Evolutionary conservation across 2,888 invertebrate species (phyloP).

Genomic region (Sphaerophoria rueppellii): DNA sequence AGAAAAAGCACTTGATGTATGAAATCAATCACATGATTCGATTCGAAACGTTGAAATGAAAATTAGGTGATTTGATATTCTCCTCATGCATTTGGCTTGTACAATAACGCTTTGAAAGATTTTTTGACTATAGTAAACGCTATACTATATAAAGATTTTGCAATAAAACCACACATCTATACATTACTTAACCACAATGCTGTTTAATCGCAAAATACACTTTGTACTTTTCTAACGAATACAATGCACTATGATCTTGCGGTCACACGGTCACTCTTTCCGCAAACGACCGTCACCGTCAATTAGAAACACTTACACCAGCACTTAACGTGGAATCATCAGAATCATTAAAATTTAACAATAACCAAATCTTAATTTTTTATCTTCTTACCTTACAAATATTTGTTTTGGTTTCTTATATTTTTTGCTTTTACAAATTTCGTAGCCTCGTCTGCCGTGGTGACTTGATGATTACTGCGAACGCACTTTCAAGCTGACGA

Average conservation of each 20-base stretch:
- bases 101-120: conserved; percentile 9
- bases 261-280: conserved; percentile 62
- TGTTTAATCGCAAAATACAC: conserved; percentile 16
- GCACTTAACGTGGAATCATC: background rate
- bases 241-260: conserved; percentile 49
- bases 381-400: conserved; percentile 9
- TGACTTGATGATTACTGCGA: conserved; percentile 64
- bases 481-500: conserved; percentile 46
- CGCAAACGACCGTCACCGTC: conserved; percentile 50
- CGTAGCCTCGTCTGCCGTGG: conserved; percentile 60
- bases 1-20: conserved; percentile 45
- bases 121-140: background rate
- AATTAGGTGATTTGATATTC: conserved; percentile 6
- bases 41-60: background rate
- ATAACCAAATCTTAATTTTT: background rate
- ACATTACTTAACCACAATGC: conserved; percentile 24
- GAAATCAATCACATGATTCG: conserved; percentile 10
- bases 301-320: background rate
- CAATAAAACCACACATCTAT: conserved; percentile 37
- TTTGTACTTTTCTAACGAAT: conserved; percentile 13
- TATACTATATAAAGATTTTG: conserved; percentile 4
- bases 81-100: background rate
- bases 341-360: background rate
- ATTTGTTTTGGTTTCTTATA: background rate
- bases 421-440: conserved; percentile 29